Evolutionary conservation across 2,797 vertebrate species (phyloP).

Genomic region (Oreonectes daqikongensis): DNA sequence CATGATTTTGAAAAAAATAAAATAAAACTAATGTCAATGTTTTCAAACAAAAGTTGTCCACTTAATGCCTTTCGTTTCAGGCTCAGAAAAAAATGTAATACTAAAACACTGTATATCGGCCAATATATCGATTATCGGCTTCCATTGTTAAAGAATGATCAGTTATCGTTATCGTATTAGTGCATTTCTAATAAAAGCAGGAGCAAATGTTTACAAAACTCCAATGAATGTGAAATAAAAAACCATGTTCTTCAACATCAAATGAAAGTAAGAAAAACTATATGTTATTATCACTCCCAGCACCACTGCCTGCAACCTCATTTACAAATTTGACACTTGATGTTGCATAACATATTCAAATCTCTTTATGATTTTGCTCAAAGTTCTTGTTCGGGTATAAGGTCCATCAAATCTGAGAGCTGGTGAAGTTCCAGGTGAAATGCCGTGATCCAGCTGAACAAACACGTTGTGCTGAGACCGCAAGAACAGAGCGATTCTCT

Average conservation of each 20-base stretch:
- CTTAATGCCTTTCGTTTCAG: too few species aligned
- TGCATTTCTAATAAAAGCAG: too few species aligned
- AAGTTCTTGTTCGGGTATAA: slow-evolving; percentile 60
- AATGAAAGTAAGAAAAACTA: background rate
- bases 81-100: too few species aligned
- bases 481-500: slow-evolving; percentile 47
- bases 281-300: background rate
- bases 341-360: background rate
- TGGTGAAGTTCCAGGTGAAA: slow-evolving; percentile 58
- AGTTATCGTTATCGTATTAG: too few species aligned
- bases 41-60: too few species aligned
- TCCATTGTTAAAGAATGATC: too few species aligned
- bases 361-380: slow-evolving; percentile 52
- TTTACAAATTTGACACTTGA: background rate
- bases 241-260: background rate
- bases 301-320: background rate
- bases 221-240: background rate
- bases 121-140: too few species aligned
- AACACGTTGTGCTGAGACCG: slow-evolving; percentile 77
- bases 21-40: too few species aligned
- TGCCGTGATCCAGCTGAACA: slow-evolving; percentile 86
- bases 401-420: slow-evolving; percentile 78
- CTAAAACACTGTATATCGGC: too few species aligned
- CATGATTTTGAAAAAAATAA: too few species aligned
- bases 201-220: too few species aligned